Percentiles rank a stretch among this genome's conserved stretches.
These are phyloP conservation scores for Regulus satrapa DNA, from an alignment of 2,113 vertebrate genomes.

Conservation along the genomic window DNA sequence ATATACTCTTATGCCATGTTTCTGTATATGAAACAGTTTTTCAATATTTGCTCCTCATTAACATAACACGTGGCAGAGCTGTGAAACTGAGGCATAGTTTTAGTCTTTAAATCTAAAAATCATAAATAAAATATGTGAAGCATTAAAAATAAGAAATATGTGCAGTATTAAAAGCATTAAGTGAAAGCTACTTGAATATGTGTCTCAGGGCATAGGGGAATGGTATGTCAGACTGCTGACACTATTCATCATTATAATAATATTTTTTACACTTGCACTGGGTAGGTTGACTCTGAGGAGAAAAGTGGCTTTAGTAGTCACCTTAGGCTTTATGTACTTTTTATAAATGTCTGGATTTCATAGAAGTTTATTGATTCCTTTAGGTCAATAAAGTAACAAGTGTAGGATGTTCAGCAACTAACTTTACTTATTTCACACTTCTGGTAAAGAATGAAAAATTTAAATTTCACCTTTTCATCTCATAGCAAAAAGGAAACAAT, in stretches of 20 bases:
- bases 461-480: background rate
- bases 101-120: background rate
- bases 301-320: background rate
- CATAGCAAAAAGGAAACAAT: background rate
- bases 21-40: background rate
- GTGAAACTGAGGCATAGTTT: background rate
- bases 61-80: background rate
- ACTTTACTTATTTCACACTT: background rate
- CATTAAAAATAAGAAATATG: background rate
- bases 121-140: background rate
- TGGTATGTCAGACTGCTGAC: background rate
- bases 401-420: background rate
- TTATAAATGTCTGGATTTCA: background rate
- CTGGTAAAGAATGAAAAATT: background rate
- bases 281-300: background rate
- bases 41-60: background rate
- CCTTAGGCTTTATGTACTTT: background rate
- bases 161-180: background rate
- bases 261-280: background rate
- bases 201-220: background rate
- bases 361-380: background rate
- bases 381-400: background rate
- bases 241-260: background rate
- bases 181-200: background rate
- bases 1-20: background rate